phyloP scores from a whole-genome alignment of 2,113 vertebrate genomes.

The Clarias gariepinus region DNA sequence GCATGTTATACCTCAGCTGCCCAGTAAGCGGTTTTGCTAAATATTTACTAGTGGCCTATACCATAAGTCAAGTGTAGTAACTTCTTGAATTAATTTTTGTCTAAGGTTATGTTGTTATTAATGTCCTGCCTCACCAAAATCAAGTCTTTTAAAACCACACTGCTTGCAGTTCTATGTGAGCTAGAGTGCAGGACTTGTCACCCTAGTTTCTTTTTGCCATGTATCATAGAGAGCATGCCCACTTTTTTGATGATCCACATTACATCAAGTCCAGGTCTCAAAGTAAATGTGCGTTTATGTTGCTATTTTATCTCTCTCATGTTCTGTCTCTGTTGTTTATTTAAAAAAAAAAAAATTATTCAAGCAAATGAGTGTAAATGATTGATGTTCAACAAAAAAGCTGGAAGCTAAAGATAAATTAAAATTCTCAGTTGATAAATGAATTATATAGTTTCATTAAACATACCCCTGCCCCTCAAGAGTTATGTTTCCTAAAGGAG shows the following conservation, averaged over 20 bases:
- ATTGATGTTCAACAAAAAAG: constrained; percentile 27
- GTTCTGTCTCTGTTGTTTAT: constrained; percentile 6
- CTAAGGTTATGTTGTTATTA: neutral
- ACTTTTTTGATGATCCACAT: neutral
- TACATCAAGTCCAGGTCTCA: neutral
- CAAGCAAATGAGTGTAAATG: constrained; percentile 28
- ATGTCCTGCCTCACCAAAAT: neutral
- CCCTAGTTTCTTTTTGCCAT: neutral
- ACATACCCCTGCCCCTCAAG: constrained; percentile 20
- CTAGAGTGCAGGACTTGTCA: neutral
- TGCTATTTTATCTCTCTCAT: neutral
- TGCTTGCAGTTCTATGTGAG: neutral
- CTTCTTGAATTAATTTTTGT: neutral
- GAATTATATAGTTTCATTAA: constrained; percentile 32
- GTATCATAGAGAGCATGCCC: neutral
- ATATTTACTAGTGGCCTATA: neutral
- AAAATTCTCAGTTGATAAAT: constrained; percentile 21
- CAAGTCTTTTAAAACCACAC: neutral
- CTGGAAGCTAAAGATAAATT: constrained; percentile 38
- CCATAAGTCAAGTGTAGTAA: neutral
- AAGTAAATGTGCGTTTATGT: neutral
- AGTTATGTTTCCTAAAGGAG: constrained; percentile 21
- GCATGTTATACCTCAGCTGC: neutral
- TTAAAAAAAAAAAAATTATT: neutral
- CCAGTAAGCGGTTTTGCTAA: neutral